phyloP scores from a whole-genome alignment of 2,797 vertebrate genomes.

The Kryptopterus vitreolus region DNA sequence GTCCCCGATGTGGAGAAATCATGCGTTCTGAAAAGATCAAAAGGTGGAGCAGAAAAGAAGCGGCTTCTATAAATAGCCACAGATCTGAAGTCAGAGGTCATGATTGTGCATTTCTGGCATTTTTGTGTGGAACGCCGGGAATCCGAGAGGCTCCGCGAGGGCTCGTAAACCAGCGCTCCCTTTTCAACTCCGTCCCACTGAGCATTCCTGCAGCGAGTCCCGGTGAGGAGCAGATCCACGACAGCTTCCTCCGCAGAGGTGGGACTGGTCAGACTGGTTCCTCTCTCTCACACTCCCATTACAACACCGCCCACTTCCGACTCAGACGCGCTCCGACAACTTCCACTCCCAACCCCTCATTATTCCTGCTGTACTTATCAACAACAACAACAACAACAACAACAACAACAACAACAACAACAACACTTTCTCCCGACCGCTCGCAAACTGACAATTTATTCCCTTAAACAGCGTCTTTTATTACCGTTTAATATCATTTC shows the following conservation, averaged over 20 bases:
- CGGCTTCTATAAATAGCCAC: conserved; percentile 65
- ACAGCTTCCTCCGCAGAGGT: conserved; percentile 15
- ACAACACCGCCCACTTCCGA: background rate
- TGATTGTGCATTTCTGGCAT: conserved; percentile 69
- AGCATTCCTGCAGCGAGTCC: conserved; percentile 48
- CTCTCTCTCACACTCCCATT: background rate
- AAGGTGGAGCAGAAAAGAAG: conserved; percentile 47
- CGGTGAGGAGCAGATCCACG: conserved; percentile 36
- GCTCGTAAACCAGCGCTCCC: conserved; percentile 49
- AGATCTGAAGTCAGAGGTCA: conserved; percentile 61
- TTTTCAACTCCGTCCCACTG: conserved; percentile 46
- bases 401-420: background rate
- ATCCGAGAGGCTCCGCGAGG: conserved; percentile 45
- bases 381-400: background rate
- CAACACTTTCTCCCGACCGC: background rate
- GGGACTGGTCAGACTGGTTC: conserved; percentile 8
- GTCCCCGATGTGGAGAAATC: background rate
- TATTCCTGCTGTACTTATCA: background rate
- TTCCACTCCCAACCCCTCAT: background rate
- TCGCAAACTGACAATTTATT: background rate
- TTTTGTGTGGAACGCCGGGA: conserved; percentile 62
- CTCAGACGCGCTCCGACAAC: background rate
- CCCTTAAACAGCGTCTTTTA: background rate
- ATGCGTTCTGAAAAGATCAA: conserved; percentile 45
- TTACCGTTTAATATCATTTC: too few species aligned